phyloP scores from a whole-genome alignment of 2,113 vertebrate genomes.

The Lasiurus borealis region DNA sequence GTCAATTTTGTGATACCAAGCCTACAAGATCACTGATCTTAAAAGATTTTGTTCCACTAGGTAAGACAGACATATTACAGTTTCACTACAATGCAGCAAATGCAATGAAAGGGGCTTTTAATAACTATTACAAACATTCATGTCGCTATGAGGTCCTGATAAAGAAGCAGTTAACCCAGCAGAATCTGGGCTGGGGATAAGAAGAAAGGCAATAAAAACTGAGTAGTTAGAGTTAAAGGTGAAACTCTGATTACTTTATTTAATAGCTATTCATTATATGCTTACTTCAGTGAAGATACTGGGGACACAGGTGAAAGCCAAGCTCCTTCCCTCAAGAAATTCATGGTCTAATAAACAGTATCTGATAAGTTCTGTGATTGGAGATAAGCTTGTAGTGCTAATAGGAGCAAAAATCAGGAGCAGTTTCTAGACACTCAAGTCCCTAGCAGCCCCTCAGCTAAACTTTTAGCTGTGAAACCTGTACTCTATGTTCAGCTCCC shows the following conservation, averaged over 20 bases:
- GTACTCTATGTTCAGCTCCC: background rate
- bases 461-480: background rate
- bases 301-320: background rate
- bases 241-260: background rate
- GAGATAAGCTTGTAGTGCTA: background rate
- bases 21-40: background rate
- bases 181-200: background rate
- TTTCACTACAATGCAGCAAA: background rate
- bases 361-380: background rate
- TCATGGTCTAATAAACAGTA: background rate
- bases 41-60: conserved; percentile 22
- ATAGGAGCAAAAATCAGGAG: background rate
- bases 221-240: background rate
- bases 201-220: conserved; percentile 5
- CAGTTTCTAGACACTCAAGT: background rate
- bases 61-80: background rate
- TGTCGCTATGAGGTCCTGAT: background rate
- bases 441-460: background rate
- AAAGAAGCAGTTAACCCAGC: conserved; percentile 25
- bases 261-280: background rate
- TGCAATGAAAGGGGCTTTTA: background rate
- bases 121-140: background rate
- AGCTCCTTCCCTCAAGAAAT: background rate
- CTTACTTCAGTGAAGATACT: background rate
- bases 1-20: background rate